phyloP scores from a whole-genome alignment of 2,797 vertebrate genomes.

The Hybognathus amarus region DNA sequence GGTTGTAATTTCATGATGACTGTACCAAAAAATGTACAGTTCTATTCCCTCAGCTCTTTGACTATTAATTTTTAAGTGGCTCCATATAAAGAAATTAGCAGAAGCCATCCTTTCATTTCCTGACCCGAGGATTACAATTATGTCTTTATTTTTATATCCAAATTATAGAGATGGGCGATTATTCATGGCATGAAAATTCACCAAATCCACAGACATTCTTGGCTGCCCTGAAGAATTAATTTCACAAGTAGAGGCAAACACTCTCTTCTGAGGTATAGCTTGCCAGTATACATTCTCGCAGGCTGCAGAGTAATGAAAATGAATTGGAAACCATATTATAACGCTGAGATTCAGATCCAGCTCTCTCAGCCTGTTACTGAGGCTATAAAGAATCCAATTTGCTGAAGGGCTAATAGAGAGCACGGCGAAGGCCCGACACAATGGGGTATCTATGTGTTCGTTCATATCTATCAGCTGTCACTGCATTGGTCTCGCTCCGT shows the following conservation, averaged over 20 bases:
- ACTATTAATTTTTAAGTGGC: conserved; percentile 57
- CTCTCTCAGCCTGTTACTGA: conserved; percentile 50
- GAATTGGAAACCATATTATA: conserved; percentile 56
- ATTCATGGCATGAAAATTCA: conserved; percentile 49
- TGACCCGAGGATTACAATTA: conserved; percentile 53
- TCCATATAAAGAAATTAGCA: conserved; percentile 59
- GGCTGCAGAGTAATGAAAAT: conserved; percentile 52
- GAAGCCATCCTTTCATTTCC: conserved; percentile 49
- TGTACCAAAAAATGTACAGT: conserved; percentile 18
- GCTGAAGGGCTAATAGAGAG: conserved; percentile 54
- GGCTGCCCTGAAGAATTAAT: conserved; percentile 60
- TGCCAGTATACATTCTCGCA: conserved; percentile 30
- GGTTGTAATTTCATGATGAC: conserved; percentile 35
- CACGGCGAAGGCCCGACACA: conserved; percentile 43
- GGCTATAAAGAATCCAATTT: conserved; percentile 62
- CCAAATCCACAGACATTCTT: conserved; percentile 54
- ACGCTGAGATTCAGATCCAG: conserved; percentile 48
- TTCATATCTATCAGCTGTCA: conserved; percentile 46
- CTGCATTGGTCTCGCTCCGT: conserved; percentile 23
- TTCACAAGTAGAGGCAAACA: conserved; percentile 55
- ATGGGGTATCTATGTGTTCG: conserved; percentile 41
- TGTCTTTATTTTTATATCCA: conserved; percentile 60
- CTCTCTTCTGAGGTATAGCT: conserved; percentile 56
- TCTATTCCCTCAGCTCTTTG: conserved; percentile 35
- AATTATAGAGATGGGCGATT: conserved; percentile 55